These are phyloP conservation scores for Petrocephalus zakoni DNA, from an alignment of 2,113 vertebrate genomes.

Conservation along the genomic window DNA sequence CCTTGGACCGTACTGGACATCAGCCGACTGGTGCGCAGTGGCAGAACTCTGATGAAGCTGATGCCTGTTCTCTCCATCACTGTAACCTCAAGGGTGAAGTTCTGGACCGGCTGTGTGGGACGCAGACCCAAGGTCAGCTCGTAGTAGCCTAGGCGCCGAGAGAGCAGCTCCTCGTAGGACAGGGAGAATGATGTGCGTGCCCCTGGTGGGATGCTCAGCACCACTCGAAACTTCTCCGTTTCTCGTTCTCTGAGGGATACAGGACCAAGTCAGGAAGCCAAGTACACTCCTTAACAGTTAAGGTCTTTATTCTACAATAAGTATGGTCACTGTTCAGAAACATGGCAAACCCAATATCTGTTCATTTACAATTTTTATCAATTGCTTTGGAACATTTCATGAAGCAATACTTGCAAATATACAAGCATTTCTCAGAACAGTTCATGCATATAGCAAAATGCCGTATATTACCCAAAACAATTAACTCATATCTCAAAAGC, in stretches of 20 bases:
- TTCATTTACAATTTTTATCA: background rate
- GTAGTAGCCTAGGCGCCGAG: slow-evolving; percentile 63
- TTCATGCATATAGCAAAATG: background rate
- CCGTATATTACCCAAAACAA: background rate
- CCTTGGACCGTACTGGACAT: slow-evolving; percentile 54
- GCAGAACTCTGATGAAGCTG: slow-evolving; percentile 60
- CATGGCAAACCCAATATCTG: background rate
- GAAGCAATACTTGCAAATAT: background rate
- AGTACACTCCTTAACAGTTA: background rate
- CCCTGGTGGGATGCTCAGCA: slow-evolving; percentile 61
- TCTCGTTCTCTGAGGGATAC: slow-evolving; percentile 58
- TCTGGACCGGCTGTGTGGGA: slow-evolving; percentile 61
- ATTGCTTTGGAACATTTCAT: background rate
- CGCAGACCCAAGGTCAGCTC: slow-evolving; percentile 64
- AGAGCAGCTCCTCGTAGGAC: slow-evolving; percentile 67
- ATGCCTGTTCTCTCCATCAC: slow-evolving; percentile 66
- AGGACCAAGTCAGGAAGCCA: background rate
- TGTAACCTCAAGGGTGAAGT: slow-evolving; percentile 64
- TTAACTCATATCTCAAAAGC: background rate
- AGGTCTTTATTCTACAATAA: background rate
- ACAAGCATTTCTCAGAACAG: background rate
- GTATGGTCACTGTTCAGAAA: background rate
- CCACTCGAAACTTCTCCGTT: slow-evolving; percentile 71
- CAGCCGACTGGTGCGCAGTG: slow-evolving; percentile 57
- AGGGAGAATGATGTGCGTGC: slow-evolving; percentile 58